Conservation (phyloP, 1,140 invertebrate species). For the Brachionus plicatilis region DNA sequence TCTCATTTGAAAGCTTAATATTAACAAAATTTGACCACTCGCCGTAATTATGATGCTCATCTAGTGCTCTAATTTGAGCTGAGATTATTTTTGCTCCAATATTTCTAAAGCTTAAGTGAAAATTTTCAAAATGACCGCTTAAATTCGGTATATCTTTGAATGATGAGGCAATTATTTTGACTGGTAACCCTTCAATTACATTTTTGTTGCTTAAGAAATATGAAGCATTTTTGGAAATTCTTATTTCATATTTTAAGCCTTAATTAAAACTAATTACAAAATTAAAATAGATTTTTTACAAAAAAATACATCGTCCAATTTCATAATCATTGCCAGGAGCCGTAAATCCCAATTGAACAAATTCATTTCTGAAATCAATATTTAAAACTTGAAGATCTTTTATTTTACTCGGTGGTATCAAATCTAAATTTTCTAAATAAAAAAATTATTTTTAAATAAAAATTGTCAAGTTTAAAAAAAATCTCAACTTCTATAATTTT, state of each 20-base stretch:
- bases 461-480: not conserved
- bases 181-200: not conserved
- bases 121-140: not conserved
- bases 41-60: not conserved
- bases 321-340: constrained; percentile 4
- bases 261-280: not conserved
- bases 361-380: not conserved
- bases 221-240: not conserved
- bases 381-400: not conserved
- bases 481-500: not conserved
- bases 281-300: not conserved
- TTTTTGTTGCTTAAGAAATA: not conserved
- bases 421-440: not conserved
- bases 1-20: not conserved
- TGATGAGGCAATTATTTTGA: not conserved
- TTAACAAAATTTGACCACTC: constrained; percentile 22
- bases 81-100: not conserved
- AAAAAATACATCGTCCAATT: not conserved
- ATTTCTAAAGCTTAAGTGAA: not conserved
- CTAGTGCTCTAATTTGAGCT: not conserved
- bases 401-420: constrained; percentile 1
- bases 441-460: not conserved
- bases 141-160: not conserved
- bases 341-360: not conserved
- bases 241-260: constrained; percentile 12